Evolutionary conservation across 2,888 invertebrate genomes (phyloP).

Genomic region (Alloplasta piceator): DNA sequence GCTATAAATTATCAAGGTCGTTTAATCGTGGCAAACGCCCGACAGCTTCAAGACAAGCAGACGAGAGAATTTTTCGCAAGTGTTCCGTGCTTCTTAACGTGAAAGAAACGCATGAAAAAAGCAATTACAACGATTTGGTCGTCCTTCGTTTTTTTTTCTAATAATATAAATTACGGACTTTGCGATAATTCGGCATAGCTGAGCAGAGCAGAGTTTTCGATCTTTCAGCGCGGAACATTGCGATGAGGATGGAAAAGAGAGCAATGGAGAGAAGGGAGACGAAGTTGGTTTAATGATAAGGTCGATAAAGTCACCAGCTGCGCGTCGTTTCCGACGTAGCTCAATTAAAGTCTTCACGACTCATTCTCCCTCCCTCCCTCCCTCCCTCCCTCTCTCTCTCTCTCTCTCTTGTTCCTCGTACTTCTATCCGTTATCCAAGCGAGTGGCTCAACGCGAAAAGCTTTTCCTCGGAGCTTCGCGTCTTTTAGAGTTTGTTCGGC

Average conservation of each 20-base stretch:
- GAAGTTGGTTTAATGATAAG: constrained; percentile 74
- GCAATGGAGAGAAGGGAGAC: constrained; percentile 34
- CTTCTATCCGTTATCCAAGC: constrained; percentile 58
- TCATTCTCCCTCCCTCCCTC: constrained; percentile 13
- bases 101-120: not conserved
- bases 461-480: constrained; percentile 39
- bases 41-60: not conserved
- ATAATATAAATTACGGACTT: constrained; percentile 10
- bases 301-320: constrained; percentile 77
- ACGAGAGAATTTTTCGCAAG: not conserved
- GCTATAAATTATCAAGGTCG: constrained; percentile 55
- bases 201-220: too few species aligned
- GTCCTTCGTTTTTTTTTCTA: not conserved
- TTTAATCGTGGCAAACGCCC: constrained; percentile 17
- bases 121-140: not conserved
- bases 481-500: constrained; percentile 50
- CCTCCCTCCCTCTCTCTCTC: constrained; percentile 13
- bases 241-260: constrained; percentile 25
- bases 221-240: constrained; percentile 24
- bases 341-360: constrained; percentile 75
- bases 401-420: constrained; percentile 32
- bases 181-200: constrained; percentile 16
- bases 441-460: constrained; percentile 42
- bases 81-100: not conserved
- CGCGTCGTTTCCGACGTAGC: constrained; percentile 67